phyloP scores from a whole-genome alignment of 2,797 vertebrate genomes.

The Sebastiscus tertius region DNA sequence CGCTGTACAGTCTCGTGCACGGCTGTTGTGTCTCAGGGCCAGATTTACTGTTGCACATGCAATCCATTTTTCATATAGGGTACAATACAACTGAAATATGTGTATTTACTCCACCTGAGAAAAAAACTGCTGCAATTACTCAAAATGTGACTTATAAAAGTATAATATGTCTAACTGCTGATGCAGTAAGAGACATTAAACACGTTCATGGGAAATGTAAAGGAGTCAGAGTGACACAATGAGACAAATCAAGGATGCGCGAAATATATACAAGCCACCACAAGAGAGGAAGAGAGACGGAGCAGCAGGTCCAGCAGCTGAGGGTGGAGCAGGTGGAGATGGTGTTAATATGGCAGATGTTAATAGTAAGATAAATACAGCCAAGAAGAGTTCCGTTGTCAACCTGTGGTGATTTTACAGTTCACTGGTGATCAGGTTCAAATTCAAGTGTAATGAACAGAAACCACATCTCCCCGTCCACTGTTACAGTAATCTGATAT shows the following conservation, averaged over 20 bases:
- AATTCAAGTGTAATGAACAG: background rate
- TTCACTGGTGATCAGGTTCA: background rate
- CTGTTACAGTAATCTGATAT: background rate
- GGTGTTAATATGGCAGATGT: background rate
- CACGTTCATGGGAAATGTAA: background rate
- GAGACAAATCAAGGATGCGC: background rate
- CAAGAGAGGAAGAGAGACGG: background rate
- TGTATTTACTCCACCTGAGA: background rate
- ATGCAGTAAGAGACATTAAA: background rate
- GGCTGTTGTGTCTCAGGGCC: background rate
- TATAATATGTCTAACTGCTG: background rate
- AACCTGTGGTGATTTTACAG: background rate
- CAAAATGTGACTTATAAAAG: background rate
- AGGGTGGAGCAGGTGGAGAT: background rate
- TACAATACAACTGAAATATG: no score
- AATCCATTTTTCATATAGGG: background rate
- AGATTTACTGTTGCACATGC: background rate
- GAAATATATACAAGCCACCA: background rate
- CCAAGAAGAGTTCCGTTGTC: background rate
- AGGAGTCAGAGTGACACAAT: background rate
- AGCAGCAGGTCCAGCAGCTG: background rate
- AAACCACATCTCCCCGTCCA: background rate
- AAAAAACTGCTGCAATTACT: background rate
- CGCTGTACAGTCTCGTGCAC: background rate
- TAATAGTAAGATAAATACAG: background rate